Evolutionary conservation across 2,888 invertebrate species (phyloP), one percentile per base, ranked within the genome.

Genomic region (Amblyteles armatorius): DNA sequence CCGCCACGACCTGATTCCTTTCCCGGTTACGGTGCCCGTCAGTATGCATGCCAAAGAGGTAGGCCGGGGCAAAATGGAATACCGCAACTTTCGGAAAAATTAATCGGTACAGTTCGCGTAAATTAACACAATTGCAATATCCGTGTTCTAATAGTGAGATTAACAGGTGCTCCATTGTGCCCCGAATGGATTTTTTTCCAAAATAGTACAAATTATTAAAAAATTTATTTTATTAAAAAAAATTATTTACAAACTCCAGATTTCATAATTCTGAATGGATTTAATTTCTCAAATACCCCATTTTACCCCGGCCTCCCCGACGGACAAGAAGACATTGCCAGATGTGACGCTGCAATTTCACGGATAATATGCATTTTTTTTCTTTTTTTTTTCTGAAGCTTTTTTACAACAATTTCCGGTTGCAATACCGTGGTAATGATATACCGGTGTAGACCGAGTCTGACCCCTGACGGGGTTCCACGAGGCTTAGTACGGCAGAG

Each of bases 1-100:
- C 60, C 79, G 67, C 67, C 29, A 73, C 73, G 77, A 80, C 77
- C 80, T 85, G 73, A 83, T 85, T 85, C 68, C 48, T 50, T 55
- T 50, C 5, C 36, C 52, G 33, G 63, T 60, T 19, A 65, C 40
- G 11, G 19, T 68, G 67, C 19, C n/a, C 33, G 16, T 52, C 69
- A 44, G 29, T 40, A 19, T 60, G 52, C 60, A 36, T 57, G 63
- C n/a, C 69, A 33, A 57, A 40, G 36, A 63, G 40, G 16, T 22
- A 19, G 57, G 13, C 22, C 57, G 57, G 22, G 26, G 26, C 57
- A 57, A 57, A 26, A 22, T 13, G 57, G 22, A 22, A 11, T 26
- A 57, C 22, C 11, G 13, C 1, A 26, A 57, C 26, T 26, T 26
- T 57, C 22, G 1, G 4, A 48, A 16, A 48, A 16, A 16, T 48